phyloP scores from a whole-genome alignment of 1,140 invertebrate species.

The Mactra quadrangularis region DNA sequence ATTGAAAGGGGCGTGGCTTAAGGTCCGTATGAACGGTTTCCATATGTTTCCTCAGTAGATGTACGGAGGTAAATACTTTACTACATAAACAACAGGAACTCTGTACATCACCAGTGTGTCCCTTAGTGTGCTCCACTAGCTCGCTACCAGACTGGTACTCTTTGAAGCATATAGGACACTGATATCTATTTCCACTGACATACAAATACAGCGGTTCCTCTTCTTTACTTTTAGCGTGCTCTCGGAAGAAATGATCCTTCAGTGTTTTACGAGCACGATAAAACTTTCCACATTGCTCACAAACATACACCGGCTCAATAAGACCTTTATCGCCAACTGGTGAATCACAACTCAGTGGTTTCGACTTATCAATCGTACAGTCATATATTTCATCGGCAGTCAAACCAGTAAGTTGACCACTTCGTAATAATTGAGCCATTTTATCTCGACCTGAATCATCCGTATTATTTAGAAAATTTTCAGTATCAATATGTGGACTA shows the following conservation, averaged over 20 bases:
- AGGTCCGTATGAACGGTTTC: constrained; percentile 49
- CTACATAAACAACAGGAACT: constrained; percentile 43
- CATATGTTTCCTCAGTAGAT: constrained; percentile 45
- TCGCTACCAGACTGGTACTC: constrained; percentile 55
- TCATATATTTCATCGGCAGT: no score
- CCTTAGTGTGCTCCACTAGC: constrained; percentile 46
- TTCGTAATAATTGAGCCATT: no score
- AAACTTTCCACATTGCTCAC: constrained; percentile 60
- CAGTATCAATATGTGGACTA: no score
- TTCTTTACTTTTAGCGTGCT: constrained; percentile 23
- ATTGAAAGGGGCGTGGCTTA: constrained; percentile 46
- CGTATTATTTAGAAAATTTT: no score
- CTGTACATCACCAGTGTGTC: constrained; percentile 41
- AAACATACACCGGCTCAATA: constrained; percentile 56
- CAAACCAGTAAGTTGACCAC: no score
- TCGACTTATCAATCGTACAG: no score
- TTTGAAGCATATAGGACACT: constrained; percentile 56
- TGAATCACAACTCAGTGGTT: neutral
- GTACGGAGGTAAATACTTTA: constrained; percentile 46
- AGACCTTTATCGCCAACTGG: constrained; percentile 16
- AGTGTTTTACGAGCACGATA: constrained; percentile 50
- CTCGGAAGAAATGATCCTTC: constrained; percentile 48
- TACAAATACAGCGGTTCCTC: constrained; percentile 56
- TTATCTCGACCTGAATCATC: no score
- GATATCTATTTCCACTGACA: constrained; percentile 54